These are phyloP conservation scores for Rhyacophila evoluta DNA, from an alignment of 2,888 invertebrate genomes.

Conservation along the genomic window DNA sequence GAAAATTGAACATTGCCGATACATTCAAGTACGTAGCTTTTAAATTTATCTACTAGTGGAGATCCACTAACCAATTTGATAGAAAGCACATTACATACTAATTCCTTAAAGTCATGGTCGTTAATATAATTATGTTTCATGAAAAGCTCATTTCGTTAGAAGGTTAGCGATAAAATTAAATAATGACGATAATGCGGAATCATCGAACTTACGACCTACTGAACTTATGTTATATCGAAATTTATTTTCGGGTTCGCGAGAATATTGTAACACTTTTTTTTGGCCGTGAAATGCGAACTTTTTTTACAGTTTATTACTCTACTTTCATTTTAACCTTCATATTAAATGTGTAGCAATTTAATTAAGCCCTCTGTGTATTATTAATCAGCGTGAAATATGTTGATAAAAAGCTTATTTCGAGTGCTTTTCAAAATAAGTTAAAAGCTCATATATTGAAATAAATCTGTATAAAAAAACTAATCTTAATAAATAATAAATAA, in stretches of 20 bases:
- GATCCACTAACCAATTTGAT: not conserved
- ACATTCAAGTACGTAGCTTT: too few species aligned
- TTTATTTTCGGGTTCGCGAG: conserved; percentile 26
- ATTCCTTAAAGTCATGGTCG: not conserved
- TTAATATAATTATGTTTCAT: not conserved
- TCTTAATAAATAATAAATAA: too few species aligned
- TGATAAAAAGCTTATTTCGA: not conserved
- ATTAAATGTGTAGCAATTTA: not conserved
- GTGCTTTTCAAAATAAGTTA: too few species aligned
- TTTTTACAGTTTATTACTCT: conserved; percentile 1
- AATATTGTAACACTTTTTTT: conserved; percentile 42
- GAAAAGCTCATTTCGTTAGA: not conserved
- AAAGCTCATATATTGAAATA: too few species aligned
- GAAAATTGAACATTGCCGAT: not conserved
- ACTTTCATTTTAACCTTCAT: not conserved
- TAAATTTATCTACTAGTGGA: too few species aligned
- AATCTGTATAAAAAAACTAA: too few species aligned
- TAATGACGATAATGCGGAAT: not conserved
- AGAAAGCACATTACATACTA: not conserved
- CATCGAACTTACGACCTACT: conserved; percentile 38
- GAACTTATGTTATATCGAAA: conserved; percentile 4
- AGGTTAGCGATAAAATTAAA: not conserved
- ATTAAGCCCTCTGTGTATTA: not conserved
- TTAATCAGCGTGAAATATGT: not conserved
- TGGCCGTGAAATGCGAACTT: conserved; percentile 27